Evolutionary conservation across 2,113 vertebrate genomes (phyloP).

Genomic region (Oostethus manadensis): DNA sequence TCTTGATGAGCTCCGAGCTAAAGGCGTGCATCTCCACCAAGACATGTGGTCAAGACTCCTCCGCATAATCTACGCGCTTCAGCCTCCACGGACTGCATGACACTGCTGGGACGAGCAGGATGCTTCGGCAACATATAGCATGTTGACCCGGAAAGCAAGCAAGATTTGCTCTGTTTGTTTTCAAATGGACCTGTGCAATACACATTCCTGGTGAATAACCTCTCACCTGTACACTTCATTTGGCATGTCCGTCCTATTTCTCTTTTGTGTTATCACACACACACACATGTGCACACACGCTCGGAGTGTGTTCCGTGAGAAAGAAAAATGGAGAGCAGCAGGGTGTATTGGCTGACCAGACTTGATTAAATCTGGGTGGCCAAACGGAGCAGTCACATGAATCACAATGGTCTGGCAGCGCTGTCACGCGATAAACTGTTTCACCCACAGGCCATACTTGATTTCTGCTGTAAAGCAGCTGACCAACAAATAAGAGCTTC

Average conservation of each 20-base stretch:
- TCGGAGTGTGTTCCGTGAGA: slow-evolving; percentile 20
- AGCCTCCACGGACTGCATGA: slow-evolving; percentile 69
- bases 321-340: slow-evolving; percentile 32
- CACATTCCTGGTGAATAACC: slow-evolving; percentile 68
- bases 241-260: slow-evolving; percentile 24
- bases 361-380: slow-evolving; percentile 51
- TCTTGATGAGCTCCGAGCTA: slow-evolving; percentile 80
- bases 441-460: slow-evolving; percentile 30
- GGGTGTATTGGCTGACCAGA: slow-evolving; percentile 44
- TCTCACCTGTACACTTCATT: slow-evolving; percentile 65
- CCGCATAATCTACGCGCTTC: slow-evolving; percentile 77
- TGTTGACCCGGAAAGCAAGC: slow-evolving; percentile 69
- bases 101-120: slow-evolving; percentile 70
- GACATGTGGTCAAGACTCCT: slow-evolving; percentile 76
- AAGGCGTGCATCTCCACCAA: slow-evolving; percentile 82
- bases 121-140: slow-evolving; percentile 85
- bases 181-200: slow-evolving; percentile 66
- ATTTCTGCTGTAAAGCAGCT: slow-evolving; percentile 21
- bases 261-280: slow-evolving; percentile 5
- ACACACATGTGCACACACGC: slow-evolving; percentile 3
- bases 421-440: slow-evolving; percentile 10
- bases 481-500: slow-evolving; percentile 22
- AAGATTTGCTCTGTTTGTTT: slow-evolving; percentile 69
- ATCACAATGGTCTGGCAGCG: slow-evolving; percentile 44
- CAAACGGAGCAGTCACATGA: slow-evolving; percentile 46